phyloP scores from a whole-genome alignment of 1,140 invertebrate species.

The Pomacea maculata region DNA sequence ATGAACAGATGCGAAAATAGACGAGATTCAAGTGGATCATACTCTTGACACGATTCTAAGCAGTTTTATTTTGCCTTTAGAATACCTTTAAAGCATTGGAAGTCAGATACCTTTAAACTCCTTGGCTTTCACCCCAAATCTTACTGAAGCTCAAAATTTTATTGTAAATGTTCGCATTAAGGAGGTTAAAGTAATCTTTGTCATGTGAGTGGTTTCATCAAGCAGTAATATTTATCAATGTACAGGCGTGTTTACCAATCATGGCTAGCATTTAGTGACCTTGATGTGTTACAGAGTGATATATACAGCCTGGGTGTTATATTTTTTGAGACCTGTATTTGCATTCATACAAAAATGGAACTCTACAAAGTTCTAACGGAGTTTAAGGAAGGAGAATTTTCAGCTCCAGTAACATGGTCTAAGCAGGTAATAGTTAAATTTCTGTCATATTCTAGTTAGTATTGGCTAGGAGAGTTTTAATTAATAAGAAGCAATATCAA shows the following conservation, averaged over 20 bases:
- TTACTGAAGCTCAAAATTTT: neutral
- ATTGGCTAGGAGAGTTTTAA: too few species aligned
- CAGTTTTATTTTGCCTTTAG: too few species aligned
- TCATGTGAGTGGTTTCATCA: neutral
- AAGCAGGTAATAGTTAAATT: neutral
- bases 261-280: neutral
- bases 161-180: constrained; percentile 3
- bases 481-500: too few species aligned
- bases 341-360: neutral
- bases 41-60: too few species aligned
- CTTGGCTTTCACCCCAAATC: neutral
- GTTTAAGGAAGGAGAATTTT: neutral
- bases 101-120: too few species aligned
- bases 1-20: too few species aligned
- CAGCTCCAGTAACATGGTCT: neutral
- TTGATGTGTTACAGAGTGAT: constrained; percentile 4
- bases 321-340: neutral
- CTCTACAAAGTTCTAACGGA: too few species aligned
- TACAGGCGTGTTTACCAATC: neutral
- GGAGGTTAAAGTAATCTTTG: neutral
- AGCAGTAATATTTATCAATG: neutral
- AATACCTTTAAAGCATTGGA: neutral
- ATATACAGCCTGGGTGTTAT: constrained; percentile 9
- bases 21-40: too few species aligned
- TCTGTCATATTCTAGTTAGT: neutral